phyloP scores from a whole-genome alignment of 1,140 invertebrate genomes.

The Drosophila pandora region DNA sequence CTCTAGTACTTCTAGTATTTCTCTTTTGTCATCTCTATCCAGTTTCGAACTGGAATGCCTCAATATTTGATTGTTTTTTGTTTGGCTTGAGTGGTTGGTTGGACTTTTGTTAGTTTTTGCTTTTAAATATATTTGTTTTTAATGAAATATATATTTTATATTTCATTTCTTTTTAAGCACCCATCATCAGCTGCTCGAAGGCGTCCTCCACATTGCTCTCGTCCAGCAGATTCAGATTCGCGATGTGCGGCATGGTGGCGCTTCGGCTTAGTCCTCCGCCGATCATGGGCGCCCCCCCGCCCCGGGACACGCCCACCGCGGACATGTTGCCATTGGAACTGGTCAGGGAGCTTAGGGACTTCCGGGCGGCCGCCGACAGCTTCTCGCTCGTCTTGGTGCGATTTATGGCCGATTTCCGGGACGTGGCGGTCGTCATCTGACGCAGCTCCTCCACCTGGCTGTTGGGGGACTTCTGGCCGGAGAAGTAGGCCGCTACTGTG shows the following conservation, averaged over 20 bases:
- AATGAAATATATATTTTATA: background rate
- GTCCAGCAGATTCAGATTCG: conserved; percentile 87
- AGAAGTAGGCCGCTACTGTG: conserved; percentile 92
- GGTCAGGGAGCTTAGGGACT: conserved; percentile 72
- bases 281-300: conserved; percentile 42
- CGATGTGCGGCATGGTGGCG: conserved; percentile 89
- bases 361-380: conserved; percentile 82
- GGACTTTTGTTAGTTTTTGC: conserved; percentile 9
- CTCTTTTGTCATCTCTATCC: conserved; percentile 16
- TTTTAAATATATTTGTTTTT: background rate
- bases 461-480: conserved; percentile 83
- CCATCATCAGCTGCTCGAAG: conserved; percentile 90
- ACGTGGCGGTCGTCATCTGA: conserved; percentile 45
- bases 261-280: conserved; percentile 86
- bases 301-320: conserved; percentile 72
- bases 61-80: conserved; percentile 11
- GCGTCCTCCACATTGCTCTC: conserved; percentile 90
- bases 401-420: conserved; percentile 84
- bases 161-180: conserved; percentile 58
- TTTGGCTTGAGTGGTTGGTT: conserved; percentile 38
- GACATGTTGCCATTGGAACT: conserved; percentile 76
- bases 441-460: conserved; percentile 53
- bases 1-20: background rate
- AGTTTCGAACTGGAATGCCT: conserved; percentile 54
- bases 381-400: conserved; percentile 84